These are phyloP conservation scores for Thymelicus sylvestris DNA, from an alignment of 2,888 invertebrate genomes.

Conservation along the genomic window DNA sequence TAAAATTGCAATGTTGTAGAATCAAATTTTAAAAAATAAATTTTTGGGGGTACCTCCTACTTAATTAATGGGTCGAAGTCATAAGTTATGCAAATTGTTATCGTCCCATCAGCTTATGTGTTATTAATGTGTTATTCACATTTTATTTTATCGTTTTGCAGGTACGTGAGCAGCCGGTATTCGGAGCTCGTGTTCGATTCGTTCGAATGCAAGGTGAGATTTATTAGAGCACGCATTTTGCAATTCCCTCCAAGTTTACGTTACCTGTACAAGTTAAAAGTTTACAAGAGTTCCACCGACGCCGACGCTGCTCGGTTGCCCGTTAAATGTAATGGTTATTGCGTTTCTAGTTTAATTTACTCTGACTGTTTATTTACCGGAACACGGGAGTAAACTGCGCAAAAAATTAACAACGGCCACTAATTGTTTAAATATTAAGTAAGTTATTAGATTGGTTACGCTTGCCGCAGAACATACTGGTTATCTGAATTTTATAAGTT, in stretches of 20 bases:
- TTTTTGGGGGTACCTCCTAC: too few species aligned
- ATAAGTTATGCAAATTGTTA: too few species aligned
- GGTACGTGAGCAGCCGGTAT: slow-evolving; percentile 10
- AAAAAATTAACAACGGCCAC: slow-evolving; percentile 6
- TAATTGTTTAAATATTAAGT: neutral
- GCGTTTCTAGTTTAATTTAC: slow-evolving; percentile 11
- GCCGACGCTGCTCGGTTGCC: slow-evolving; percentile 1
- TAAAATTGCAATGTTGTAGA: too few species aligned
- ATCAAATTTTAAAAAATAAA: too few species aligned
- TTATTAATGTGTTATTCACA: neutral
- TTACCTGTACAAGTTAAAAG: slow-evolving; percentile 9
- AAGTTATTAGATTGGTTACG: neutral
- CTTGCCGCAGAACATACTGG: neutral
- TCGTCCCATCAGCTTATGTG: too few species aligned
- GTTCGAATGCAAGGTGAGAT: slow-evolving; percentile 8
- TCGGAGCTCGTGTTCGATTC: neutral
- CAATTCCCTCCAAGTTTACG: slow-evolving; percentile 6
- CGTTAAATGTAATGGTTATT: slow-evolving; percentile 10
- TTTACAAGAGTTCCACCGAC: slow-evolving; percentile 1
- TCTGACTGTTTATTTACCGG: slow-evolving; percentile 7
- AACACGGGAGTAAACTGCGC: slow-evolving; percentile 1
- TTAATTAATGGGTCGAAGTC: too few species aligned
- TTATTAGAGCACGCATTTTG: slow-evolving; percentile 10
- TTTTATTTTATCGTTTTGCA: slow-evolving; percentile 7
- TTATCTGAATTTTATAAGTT: too few species aligned